Conservation (phyloP, 92 coral and sea anemone genomes). For the Epizoanthus scotinus region DNA sequence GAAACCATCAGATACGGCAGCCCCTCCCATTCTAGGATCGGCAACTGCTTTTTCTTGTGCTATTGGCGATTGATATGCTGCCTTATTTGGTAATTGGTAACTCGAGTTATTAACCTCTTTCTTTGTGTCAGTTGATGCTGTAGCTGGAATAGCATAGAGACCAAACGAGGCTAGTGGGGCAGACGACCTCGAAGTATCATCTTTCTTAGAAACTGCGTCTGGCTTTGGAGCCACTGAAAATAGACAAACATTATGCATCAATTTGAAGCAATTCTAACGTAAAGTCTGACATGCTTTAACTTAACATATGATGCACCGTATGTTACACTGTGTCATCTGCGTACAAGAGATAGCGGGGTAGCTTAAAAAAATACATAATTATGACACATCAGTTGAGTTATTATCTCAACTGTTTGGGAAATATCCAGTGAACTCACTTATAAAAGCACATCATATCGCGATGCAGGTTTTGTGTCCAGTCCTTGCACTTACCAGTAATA, state of each 20-base stretch:
- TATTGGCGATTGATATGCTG: constrained; percentile 9
- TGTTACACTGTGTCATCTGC: too few relatives aligned
- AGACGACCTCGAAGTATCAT: neutral
- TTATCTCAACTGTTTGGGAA: too few relatives aligned
- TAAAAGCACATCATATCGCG: too few relatives aligned
- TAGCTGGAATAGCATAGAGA: constrained; percentile 2
- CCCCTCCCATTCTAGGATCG: neutral
- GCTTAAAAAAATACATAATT: too few relatives aligned
- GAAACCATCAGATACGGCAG: neutral
- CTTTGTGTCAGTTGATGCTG: constrained; percentile 1
- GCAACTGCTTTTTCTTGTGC: neutral
- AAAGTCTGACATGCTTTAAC: too few relatives aligned
- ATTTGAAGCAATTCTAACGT: too few relatives aligned
- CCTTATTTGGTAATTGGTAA: constrained; percentile 1
- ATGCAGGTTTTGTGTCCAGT: too few relatives aligned
- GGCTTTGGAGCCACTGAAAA: constrained; percentile 20
- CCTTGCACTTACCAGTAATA: too few relatives aligned
- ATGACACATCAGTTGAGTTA: too few relatives aligned
- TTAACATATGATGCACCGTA: too few relatives aligned
- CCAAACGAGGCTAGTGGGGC: neutral
- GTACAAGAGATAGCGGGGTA: too few relatives aligned
- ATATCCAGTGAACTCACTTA: too few relatives aligned
- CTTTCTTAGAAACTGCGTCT: neutral
- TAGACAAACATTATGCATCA: neutral
- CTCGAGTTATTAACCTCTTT: neutral